These are phyloP conservation scores for Lasioglossum villosulum DNA, from an alignment of 2,888 invertebrate genomes.

Conservation along the genomic window DNA sequence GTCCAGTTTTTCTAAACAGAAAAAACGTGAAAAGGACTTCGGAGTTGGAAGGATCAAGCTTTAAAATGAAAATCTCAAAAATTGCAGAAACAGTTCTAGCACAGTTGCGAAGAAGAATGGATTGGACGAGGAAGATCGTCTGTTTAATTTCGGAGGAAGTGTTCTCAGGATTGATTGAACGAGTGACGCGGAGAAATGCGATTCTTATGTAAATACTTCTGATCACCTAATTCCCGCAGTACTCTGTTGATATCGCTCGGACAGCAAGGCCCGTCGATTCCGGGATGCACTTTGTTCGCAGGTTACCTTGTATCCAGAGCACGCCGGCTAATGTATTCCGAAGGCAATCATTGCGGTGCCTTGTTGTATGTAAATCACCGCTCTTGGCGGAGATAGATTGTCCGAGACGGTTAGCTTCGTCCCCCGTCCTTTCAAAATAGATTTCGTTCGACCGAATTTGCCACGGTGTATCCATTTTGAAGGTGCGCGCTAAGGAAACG, in stretches of 20 bases:
- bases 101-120: no score
- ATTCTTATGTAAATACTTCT: not conserved
- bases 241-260: constrained; percentile 27
- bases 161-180: not conserved
- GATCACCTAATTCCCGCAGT: constrained; percentile 26
- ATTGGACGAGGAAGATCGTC: not conserved
- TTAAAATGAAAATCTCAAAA: no score
- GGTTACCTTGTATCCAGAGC: constrained; percentile 56
- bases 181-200: not conserved
- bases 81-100: no score
- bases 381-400: constrained; percentile 71
- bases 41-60: no score
- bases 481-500: constrained; percentile 3
- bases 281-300: constrained; percentile 48
- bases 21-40: no score
- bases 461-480: not conserved
- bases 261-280: constrained; percentile 25
- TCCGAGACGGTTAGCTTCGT: constrained; percentile 52
- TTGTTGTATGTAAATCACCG: constrained; percentile 77
- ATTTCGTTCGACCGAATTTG: constrained; percentile 63
- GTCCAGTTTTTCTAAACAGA: no score
- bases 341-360: constrained; percentile 77
- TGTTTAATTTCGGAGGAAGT: not conserved
- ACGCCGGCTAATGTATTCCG: constrained; percentile 76
- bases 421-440: constrained; percentile 57